Evolutionary conservation across 2,888 invertebrate species (phyloP).

Genomic region (Leptinotarsa peninsularis): DNA sequence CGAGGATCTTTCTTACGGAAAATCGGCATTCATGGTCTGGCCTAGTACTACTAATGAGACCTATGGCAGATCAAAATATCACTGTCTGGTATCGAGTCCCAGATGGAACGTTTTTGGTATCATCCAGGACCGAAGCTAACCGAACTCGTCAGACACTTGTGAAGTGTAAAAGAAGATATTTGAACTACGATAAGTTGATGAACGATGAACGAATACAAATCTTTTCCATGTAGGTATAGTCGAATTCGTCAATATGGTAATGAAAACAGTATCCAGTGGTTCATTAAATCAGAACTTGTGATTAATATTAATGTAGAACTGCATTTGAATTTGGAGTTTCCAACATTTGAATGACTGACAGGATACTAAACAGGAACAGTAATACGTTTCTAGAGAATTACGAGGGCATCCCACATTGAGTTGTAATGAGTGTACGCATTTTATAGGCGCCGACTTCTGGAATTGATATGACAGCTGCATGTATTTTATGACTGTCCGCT

Average conservation of each 20-base stretch:
- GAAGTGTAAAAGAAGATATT: too few relatives aligned
- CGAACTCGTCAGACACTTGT: too few relatives aligned
- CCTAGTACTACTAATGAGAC: too few relatives aligned
- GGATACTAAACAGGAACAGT: constrained; percentile 5
- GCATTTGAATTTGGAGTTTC: background rate
- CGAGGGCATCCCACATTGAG: constrained; percentile 6
- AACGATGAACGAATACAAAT: too few relatives aligned
- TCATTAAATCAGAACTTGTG: background rate
- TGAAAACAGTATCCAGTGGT: background rate
- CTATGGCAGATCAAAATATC: too few relatives aligned
- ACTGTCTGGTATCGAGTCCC: too few relatives aligned
- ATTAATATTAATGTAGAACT: background rate
- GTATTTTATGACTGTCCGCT: background rate
- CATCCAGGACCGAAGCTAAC: too few relatives aligned
- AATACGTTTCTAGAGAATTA: background rate
- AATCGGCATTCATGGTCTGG: too few relatives aligned
- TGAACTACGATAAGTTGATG: too few relatives aligned
- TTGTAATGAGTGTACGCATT: background rate
- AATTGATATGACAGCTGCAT: constrained; percentile 5
- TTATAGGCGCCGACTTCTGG: background rate
- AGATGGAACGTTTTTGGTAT: too few relatives aligned
- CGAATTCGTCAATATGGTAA: background rate
- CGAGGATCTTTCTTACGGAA: too few relatives aligned
- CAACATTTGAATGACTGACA: constrained; percentile 1
- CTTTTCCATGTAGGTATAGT: too few relatives aligned